Base-by-base conservation (phyloP, 2,888 invertebrate species). In the Volucella inflata region DNA sequence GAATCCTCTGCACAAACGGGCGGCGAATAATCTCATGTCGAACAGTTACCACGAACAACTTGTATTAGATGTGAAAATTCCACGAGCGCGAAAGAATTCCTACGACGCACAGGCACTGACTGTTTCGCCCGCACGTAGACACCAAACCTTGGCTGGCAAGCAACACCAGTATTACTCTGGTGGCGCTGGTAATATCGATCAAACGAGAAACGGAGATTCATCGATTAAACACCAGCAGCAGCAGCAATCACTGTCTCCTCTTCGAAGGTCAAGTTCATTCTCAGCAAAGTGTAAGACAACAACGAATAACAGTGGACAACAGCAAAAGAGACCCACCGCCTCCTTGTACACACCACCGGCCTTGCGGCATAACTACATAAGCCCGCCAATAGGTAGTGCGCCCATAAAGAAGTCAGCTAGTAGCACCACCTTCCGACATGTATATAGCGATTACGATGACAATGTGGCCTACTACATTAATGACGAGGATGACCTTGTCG, bases 191-290 rank as follows among this genome's bases (percentile, higher is more conserved):
- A 71, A 76, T 87, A 88, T 88, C 83, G 88, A 89, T 87, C 88
- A 89, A 89, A 88, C 88, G 21, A 70, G 79, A 60, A 17, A 75
- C 46, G 81, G 77, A 12, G 84, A 83, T 42, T 82, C 88, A 60
- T 88, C 89, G 87, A 87, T 87, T 64, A 85, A 85, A 81, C 87
- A 88, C 67, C 83, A 82, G 51, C 87, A 87, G 59, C 87, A 83
- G 57, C 67, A 78, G 57, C 83, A 88, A 55, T 87, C 88, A 70
- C 68, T 90, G 70, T 92, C 92, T 44, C 92, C 94, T n/a, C 94
- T 95, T 77, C 93, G 94, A 88, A 93, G 95, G 17, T 95, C 95
- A 3, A 95, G 95, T 89, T 95, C 95, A 10, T 95, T 95, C 89
- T 94, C 89, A 91, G 93, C 88, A 92, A 85, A 85, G 55, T 85